Base-by-base conservation (phyloP, 2,888 invertebrate genomes). In the Eilema sororculum region DNA sequence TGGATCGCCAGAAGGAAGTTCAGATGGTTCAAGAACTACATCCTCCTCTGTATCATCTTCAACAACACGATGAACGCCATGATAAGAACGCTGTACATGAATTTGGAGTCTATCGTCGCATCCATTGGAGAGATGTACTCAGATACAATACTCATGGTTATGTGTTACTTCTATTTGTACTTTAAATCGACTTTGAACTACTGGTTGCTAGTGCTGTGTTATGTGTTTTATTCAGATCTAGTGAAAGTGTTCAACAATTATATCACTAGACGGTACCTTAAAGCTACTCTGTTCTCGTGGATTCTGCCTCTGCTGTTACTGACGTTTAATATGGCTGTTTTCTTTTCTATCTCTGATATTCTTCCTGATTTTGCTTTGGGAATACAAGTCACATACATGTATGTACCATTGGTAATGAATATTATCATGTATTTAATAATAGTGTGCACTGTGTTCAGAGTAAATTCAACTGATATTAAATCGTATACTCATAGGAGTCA, bases 201-300 rank as follows among this genome's bases (percentile, higher is more conserved):
- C 28, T 79, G 80, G 78, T 28, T 79, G 13, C 10, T 77, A 6
- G 25, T 75, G 2, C 3, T 79, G 65, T 79, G 77, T 56, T 77
- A 61, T 20, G 4, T 72, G 10, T 75, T 79, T 12, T 79, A 79
- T 25, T n/a, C 66, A 22, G 73, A 77, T 5, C 20, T 77, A 3
- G 75, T 75, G 22, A 72, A 69, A 67, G 78, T 77, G 20, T 68
- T 73, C 20, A 20, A 10, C 20, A 16, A 22, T 69, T 59, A 67
- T 2, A 22, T 70, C 5, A 33, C 57, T 0, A 70, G 22, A 13
- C 73, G 64, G 20, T 75, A 73, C 13, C 65, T 77, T 3, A 80
- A 72, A 28, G 59, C 65, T 25, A 60, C 20, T 16, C 6, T 75
- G 5, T 75, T 79, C 13, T 65, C 65, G 0, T 79, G 73, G 70